Evolutionary conservation across 2,797 vertebrate species (phyloP), one percentile per base, ranked within the genome.

Genomic region (Cyprinella venusta): DNA sequence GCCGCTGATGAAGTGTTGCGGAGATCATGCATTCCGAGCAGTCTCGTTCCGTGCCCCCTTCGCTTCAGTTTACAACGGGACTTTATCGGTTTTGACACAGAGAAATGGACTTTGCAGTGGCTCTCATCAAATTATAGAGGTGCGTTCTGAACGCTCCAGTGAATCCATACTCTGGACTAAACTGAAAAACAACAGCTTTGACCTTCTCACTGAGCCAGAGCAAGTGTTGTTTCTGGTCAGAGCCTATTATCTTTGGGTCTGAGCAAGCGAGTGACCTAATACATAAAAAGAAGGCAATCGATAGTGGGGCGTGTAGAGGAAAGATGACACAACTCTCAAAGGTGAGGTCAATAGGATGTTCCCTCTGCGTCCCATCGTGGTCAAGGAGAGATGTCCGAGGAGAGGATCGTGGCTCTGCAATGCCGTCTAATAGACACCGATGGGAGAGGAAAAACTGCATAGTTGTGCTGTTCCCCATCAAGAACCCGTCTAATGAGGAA

Each of bases 401-500:
- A 87, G 89, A 88, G 88, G 74, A 72, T 67, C 76, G 86, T 85
- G 71, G 85, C 83, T 88, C 83, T 54, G 69, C 15, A n/a, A 68
- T 64, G 12, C 48, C 6, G n/a, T 70, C 90, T 92, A 94, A 93
- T 92, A 89, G 88, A 90, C 88, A 91, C 90, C 90, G 81, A 88
- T 89, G 93, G 92, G 92, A 94, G 89, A 91, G 83, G 89, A 87
- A 89, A 84, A 85, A 24, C 56, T 80, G 64, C 64, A 79, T 87
- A 86, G 85, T 74, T 78, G 89, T 88, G 86, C 90, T 88, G 90
- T 93, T 92, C 92, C 90, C 89, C 89, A 89, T 92, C 81, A 15
- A 88, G 88, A 89, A 91, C 85, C 89, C 86, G 85, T 84, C 85
- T 91, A 94, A 95, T 94, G 94, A 95, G 94, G 92, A 87, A 93